These are phyloP conservation scores for Microchrysa polita DNA, from an alignment of 2,888 invertebrate genomes.

Conservation along the genomic window DNA sequence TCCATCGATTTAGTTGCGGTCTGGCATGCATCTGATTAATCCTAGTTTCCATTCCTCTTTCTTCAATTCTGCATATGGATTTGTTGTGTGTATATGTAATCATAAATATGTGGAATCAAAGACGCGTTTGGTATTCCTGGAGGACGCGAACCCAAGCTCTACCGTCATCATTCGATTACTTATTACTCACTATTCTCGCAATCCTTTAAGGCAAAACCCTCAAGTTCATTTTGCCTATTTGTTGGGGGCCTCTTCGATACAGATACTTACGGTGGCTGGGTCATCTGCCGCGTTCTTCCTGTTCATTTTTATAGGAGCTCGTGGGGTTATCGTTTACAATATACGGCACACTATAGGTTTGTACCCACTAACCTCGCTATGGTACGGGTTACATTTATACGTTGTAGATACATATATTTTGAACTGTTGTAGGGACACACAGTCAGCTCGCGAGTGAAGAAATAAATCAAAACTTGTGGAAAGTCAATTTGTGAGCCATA, in stretches of 20 bases:
- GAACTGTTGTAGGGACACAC: background rate
- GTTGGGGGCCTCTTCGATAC: constrained; percentile 1
- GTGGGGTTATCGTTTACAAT: too few relatives aligned
- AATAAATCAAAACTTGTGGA: constrained; percentile 51
- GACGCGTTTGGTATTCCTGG: background rate
- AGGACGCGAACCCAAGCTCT: background rate
- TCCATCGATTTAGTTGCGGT: constrained; percentile 49
- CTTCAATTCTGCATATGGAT: constrained; percentile 36
- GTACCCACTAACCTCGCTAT: background rate
- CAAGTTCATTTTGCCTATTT: constrained; percentile 13
- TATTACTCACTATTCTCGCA: constrained; percentile 33
- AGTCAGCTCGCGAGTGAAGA: constrained; percentile 39
- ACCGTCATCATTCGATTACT: constrained; percentile 41
- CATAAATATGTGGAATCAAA: background rate
- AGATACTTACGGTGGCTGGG: constrained; percentile 4
- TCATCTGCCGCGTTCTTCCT: constrained; percentile 14
- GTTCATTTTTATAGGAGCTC: background rate
- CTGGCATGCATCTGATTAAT: constrained; percentile 51
- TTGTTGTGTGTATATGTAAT: too few relatives aligned
- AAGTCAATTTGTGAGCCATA: constrained; percentile 52
- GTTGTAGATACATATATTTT: constrained; percentile 17
- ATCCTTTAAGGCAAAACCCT: constrained; percentile 35
- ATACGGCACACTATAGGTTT: too few relatives aligned
- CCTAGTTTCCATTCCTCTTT: constrained; percentile 31
- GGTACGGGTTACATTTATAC: background rate